Evolutionary conservation across 2,888 invertebrate genomes (phyloP).

Genomic region (Synanthedon vespiformis): DNA sequence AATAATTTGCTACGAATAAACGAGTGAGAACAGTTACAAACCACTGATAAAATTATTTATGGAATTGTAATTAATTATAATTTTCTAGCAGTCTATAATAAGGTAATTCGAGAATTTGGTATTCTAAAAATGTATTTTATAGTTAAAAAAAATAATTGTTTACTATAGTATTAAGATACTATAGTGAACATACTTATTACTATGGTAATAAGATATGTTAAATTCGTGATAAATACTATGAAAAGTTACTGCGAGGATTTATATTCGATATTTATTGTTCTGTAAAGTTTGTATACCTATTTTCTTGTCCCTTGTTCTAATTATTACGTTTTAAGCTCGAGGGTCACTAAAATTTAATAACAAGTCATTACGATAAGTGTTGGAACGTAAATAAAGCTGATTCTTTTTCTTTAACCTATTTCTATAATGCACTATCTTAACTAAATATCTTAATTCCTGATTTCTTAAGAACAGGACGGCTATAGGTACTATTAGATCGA

Average conservation of each 20-base stretch:
- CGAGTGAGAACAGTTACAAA: conserved; percentile 23
- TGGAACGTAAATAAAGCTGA: neutral
- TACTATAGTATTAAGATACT: conserved; percentile 13
- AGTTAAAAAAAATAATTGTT: conserved; percentile 43
- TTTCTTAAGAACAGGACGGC: too few species aligned
- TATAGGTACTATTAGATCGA: too few species aligned
- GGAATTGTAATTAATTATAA: conserved; percentile 27
- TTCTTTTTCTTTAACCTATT: too few species aligned
- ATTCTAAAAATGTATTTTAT: conserved; percentile 49
- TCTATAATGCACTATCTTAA: too few species aligned
- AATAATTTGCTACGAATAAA: conserved; percentile 10
- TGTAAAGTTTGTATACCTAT: conserved; percentile 24
- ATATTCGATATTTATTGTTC: conserved; percentile 27
- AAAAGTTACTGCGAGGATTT: conserved; percentile 41
- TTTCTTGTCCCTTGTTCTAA: conserved; percentile 22
- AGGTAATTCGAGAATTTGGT: conserved; percentile 26
- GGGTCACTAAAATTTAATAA: neutral
- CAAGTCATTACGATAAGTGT: neutral
- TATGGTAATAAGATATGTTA: conserved; percentile 46
- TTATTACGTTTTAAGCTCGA: neutral
- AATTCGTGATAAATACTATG: conserved; percentile 51
- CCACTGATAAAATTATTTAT: conserved; percentile 26
- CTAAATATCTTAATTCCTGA: too few species aligned
- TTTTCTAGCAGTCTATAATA: conserved; percentile 32
- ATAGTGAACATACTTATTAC: too few species aligned